Conservation (phyloP, 2,797 vertebrate species). For the Phrynocephalus vlangalii region DNA sequence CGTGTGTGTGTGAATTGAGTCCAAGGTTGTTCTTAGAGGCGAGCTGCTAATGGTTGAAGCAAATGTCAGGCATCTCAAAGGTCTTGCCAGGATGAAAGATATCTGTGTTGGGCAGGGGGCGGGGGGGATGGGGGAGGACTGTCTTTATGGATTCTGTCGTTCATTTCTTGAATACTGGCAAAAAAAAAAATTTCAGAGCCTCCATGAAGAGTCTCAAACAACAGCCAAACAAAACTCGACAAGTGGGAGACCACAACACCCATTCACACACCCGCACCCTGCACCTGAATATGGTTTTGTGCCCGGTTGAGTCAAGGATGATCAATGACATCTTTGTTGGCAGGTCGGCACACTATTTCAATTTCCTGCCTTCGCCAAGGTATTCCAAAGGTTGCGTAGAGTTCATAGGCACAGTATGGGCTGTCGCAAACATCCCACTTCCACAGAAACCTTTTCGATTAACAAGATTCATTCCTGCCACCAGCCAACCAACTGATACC, state of each 20-base stretch:
- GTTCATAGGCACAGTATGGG: slow-evolving; percentile 95
- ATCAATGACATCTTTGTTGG: slow-evolving; percentile 89
- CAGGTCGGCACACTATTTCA: slow-evolving; percentile 94
- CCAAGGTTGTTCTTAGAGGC: slow-evolving; percentile 68
- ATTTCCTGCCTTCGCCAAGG: slow-evolving; percentile 90
- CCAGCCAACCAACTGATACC: slow-evolving; percentile 66
- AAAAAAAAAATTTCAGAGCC: slow-evolving; percentile 72
- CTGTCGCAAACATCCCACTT: slow-evolving; percentile 82
- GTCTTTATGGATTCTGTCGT: slow-evolving; percentile 49
- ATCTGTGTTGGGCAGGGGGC: not conserved
- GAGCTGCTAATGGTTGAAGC: slow-evolving; percentile 66
- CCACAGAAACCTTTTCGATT: slow-evolving; percentile 87
- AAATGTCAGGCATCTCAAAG: slow-evolving; percentile 72
- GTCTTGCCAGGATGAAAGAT: slow-evolving; percentile 14
- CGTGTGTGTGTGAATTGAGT: slow-evolving; percentile 73
- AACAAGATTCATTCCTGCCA: slow-evolving; percentile 85
- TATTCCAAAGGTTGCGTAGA: slow-evolving; percentile 90
- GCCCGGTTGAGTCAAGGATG: slow-evolving; percentile 81
- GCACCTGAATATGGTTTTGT: slow-evolving; percentile 53
- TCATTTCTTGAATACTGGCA: slow-evolving; percentile 52
- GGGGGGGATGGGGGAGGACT: not conserved
- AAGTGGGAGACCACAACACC: too few species aligned
- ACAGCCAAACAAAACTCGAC: not conserved
- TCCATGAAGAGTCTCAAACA: slow-evolving; percentile 65
- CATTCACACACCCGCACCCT: not conserved